Conservation (phyloP, 2,888 invertebrate species). For the Drosophila maculinotata region DNA sequence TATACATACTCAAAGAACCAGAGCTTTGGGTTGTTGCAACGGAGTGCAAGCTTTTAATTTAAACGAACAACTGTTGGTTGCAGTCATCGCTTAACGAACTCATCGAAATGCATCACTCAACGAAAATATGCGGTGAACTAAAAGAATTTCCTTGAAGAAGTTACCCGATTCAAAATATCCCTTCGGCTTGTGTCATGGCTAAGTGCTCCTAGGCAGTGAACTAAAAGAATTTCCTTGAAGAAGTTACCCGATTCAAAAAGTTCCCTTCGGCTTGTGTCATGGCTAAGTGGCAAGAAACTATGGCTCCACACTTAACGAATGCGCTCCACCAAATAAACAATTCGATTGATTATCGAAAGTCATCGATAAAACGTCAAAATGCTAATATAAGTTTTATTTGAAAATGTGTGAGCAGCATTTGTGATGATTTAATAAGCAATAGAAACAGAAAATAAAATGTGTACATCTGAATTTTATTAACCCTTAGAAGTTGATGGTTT, state of each 20-base stretch:
- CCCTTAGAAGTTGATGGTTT: too few species aligned
- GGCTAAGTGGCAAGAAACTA: background rate
- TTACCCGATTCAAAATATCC: background rate
- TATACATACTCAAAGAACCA: too few species aligned
- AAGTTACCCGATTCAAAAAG: background rate
- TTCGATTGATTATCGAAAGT: background rate
- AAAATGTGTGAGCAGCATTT: too few species aligned
- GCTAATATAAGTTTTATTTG: too few species aligned
- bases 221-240: too few species aligned
- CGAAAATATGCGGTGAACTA: background rate
- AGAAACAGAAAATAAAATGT: too few species aligned
- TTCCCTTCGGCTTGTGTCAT: background rate
- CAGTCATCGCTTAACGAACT: background rate
- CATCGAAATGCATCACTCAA: background rate
- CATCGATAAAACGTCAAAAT: background rate
- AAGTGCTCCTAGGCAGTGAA: too few species aligned
- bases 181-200: constrained; percentile 1
- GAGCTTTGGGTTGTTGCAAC: background rate
- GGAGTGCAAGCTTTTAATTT: background rate
- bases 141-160: background rate
- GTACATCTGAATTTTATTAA: too few species aligned
- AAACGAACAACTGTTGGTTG: background rate
- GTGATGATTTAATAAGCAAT: too few species aligned
- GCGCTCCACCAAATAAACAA: too few species aligned
- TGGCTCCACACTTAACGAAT: background rate